Base-by-base conservation (phyloP, 2,113 vertebrate genomes). In the Ploceus nigricollis region DNA sequence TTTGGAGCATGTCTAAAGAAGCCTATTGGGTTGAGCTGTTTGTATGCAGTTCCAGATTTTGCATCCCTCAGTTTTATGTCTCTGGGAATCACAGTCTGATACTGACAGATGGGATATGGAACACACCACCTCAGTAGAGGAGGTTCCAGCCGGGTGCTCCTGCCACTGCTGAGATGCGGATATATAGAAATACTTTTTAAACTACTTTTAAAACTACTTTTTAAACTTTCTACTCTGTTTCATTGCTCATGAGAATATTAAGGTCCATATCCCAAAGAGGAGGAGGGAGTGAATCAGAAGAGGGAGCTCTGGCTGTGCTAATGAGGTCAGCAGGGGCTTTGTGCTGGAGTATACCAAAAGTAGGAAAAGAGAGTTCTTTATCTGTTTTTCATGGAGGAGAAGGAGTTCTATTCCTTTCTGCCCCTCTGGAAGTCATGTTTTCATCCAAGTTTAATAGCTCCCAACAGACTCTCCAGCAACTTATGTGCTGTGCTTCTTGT, bases 301-400 rank as follows among this genome's bases (percentile, higher is more conserved):
- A 82, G 93, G 88, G 90, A 95, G 93, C 91, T 93, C 93, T 83
- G 85, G 68, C 45, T 70, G 75, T 75, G 79, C 21, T 96, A 53
- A 66, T 31, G 21, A 70, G 42, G n/a, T n/a, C 56, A 65, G 48
- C 75, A 60, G 21, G 44, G 42, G 1, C 24, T 64, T 92, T 87
- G 11, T 47, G 19, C 63, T 88, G 54, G 50, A 66, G 25, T 40
- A 45, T 6, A 54, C 19, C 31, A 71, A 87, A 94, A 83, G 35
- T 25, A 83, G 11, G 33, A 68, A 75, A 16, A 71, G 13, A 73
- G 16, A 53, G 2, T 4, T 68, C 48, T 77, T 84, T 61, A 72
- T 82, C 37, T 69, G 9, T 47, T 94, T 86, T 80, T 54, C 31
- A 27, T 56, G 69, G 40, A 87, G 27, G 6, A 89, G 45, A 44